phyloP scores from a whole-genome alignment of 2,113 vertebrate genomes.

The Serinus canaria region DNA sequence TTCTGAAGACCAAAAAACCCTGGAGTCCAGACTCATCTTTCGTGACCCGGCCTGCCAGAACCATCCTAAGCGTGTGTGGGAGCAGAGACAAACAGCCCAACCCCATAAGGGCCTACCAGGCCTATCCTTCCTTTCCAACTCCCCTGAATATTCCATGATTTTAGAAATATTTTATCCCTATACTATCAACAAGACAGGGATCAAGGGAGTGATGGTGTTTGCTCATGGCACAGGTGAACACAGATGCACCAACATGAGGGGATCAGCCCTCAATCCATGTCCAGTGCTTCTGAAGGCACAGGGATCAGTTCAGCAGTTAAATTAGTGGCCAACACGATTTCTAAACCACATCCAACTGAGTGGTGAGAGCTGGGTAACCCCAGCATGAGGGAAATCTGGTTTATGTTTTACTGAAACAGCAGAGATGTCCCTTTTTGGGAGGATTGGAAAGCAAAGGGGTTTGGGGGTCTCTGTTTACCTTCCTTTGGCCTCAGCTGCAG shows the following conservation, averaged over 20 bases:
- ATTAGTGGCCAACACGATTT: neutral
- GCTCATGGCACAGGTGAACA: neutral
- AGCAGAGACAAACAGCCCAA: too few relatives aligned
- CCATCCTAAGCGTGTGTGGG: too few relatives aligned
- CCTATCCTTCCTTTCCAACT: too few relatives aligned
- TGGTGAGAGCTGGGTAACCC: neutral
- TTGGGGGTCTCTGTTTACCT: neutral
- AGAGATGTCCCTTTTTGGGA: neutral
- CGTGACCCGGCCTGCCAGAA: too few relatives aligned
- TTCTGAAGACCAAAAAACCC: too few relatives aligned
- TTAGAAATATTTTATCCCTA: too few relatives aligned
- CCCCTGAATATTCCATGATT: too few relatives aligned
- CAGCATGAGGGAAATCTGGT: neutral
- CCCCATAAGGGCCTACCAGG: too few relatives aligned
- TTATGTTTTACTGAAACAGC: neutral
- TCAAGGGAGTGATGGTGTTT: neutral
- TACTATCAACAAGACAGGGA: neutral
- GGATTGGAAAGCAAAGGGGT: neutral
- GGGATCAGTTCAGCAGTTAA: neutral
- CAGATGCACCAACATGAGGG: neutral
- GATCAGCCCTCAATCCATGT: rapidly evolving
- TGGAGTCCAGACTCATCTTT: too few relatives aligned
- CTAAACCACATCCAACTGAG: neutral
- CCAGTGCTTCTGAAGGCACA: neutral
- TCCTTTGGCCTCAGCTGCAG: neutral